Evolutionary conservation across 1,140 invertebrate species (phyloP).

Genomic region (Carposina sasakii): DNA sequence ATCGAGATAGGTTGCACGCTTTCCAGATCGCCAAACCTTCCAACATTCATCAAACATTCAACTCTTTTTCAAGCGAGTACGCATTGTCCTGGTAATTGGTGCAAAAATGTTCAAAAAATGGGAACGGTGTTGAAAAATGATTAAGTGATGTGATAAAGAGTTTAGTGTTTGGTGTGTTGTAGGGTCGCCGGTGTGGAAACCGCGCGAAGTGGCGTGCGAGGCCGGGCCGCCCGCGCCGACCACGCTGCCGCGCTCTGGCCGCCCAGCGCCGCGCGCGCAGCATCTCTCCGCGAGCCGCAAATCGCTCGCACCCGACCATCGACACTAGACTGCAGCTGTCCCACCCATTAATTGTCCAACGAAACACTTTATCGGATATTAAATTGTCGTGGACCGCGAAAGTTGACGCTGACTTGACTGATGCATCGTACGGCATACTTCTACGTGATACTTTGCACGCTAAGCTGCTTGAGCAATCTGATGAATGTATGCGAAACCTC

Average conservation of each 20-base stretch:
- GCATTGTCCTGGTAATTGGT: slow-evolving; percentile 37
- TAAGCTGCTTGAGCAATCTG: too few relatives aligned
- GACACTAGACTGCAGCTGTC: slow-evolving; percentile 39
- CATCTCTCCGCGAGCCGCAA: slow-evolving; percentile 70
- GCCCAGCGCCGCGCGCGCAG: slow-evolving; percentile 59
- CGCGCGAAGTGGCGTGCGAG: slow-evolving; percentile 79
- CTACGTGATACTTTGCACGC: too few relatives aligned
- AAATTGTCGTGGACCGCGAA: too few relatives aligned
- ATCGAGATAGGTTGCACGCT: too few relatives aligned
- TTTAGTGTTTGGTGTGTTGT: slow-evolving; percentile 78
- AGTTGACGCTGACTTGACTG: too few relatives aligned
- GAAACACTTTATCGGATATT: too few relatives aligned
- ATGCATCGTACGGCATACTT: too few relatives aligned
- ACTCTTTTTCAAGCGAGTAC: slow-evolving; percentile 60
- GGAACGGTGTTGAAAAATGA: too few relatives aligned
- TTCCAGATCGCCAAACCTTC: slow-evolving; percentile 27
- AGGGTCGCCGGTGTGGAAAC: slow-evolving; percentile 94
- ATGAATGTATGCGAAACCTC: too few relatives aligned
- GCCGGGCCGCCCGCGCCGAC: slow-evolving; percentile 46
- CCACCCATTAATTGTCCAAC: neutral
- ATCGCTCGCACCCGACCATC: slow-evolving; percentile 70
- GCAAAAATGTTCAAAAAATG: too few relatives aligned
- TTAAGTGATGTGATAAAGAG: slow-evolving; percentile 64
- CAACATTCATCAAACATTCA: slow-evolving; percentile 74
- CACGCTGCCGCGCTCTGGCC: slow-evolving; percentile 68